Evolutionary conservation across 2,888 invertebrate species (phyloP).

Genomic region (Mesorhabditis spiculigera): DNA sequence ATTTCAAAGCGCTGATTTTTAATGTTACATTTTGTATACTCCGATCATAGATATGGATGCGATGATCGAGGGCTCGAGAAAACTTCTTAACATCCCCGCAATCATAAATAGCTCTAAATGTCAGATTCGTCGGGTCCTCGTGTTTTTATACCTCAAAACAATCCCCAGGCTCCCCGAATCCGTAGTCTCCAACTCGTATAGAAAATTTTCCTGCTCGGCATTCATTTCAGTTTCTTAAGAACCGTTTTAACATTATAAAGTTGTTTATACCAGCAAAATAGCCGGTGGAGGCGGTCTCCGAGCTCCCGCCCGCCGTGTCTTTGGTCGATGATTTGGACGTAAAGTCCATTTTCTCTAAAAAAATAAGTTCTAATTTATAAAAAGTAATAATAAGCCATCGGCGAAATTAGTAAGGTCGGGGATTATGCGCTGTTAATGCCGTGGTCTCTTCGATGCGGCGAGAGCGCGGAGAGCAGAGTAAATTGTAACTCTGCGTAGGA

Average conservation of each 20-base stretch:
- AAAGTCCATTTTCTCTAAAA: conserved; percentile 23
- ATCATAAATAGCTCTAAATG: conserved; percentile 81
- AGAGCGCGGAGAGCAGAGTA: too few relatives aligned
- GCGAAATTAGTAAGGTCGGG: too few relatives aligned
- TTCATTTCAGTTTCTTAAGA: conserved; percentile 52
- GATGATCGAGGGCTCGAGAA: conserved; percentile 79
- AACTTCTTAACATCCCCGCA: conserved; percentile 76
- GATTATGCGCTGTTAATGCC: too few relatives aligned
- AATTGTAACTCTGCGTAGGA: too few relatives aligned
- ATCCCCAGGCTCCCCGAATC: conserved; percentile 60
- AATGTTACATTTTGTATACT: conserved; percentile 84
- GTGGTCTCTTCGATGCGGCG: too few relatives aligned
- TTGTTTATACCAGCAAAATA: not conserved
- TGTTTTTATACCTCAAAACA: conserved; percentile 57
- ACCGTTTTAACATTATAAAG: not conserved
- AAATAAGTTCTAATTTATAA: too few relatives aligned
- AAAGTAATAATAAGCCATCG: too few relatives aligned
- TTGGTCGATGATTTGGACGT: not conserved
- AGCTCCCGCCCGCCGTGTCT: conserved; percentile 1
- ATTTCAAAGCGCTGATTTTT: not conserved
- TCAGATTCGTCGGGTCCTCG: not conserved
- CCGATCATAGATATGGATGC: conserved; percentile 90
- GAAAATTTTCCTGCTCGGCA: conserved; percentile 59
- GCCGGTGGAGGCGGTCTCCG: not conserved
- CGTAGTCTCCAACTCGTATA: conserved; percentile 61